A percentile compares a stretch with the other conserved stretches of the same genome.
Evolutionary conservation across 2,888 invertebrate genomes (phyloP).

Genomic region (Lamellibrachia columna): DNA sequence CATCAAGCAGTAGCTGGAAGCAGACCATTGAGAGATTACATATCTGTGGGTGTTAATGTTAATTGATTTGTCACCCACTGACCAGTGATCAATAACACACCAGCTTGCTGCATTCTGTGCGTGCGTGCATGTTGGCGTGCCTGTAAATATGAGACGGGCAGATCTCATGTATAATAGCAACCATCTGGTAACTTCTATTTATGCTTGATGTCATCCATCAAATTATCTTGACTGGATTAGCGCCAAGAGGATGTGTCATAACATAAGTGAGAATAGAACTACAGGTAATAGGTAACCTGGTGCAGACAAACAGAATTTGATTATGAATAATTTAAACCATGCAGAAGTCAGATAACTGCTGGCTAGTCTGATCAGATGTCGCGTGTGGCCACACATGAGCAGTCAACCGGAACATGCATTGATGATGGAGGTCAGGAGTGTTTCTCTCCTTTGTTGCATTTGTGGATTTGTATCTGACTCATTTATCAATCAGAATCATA

Average conservation of each 20-base stretch:
- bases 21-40: not conserved
- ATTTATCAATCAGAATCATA: slow-evolving; percentile 2
- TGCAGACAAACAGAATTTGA: not conserved
- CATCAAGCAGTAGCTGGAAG: not conserved
- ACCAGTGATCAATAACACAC: slow-evolving; percentile 1
- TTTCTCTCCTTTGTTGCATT: not conserved
- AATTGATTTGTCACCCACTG: slow-evolving; percentile 16
- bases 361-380: not conserved
- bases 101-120: not conserved
- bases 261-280: not conserved
- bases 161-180: not conserved
- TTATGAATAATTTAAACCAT: slow-evolving; percentile 9
- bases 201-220: not conserved
- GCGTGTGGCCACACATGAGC: not conserved
- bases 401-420: not conserved
- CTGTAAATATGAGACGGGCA: not conserved
- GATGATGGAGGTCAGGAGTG: not conserved
- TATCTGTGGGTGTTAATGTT: not conserved
- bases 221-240: not conserved
- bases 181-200: slow-evolving; percentile 3
- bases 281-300: not conserved
- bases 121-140: not conserved
- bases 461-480: not conserved
- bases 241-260: not conserved
- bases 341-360: not conserved